Conservation (phyloP, 2,888 invertebrate genomes). For the Panopea generosa region DNA sequence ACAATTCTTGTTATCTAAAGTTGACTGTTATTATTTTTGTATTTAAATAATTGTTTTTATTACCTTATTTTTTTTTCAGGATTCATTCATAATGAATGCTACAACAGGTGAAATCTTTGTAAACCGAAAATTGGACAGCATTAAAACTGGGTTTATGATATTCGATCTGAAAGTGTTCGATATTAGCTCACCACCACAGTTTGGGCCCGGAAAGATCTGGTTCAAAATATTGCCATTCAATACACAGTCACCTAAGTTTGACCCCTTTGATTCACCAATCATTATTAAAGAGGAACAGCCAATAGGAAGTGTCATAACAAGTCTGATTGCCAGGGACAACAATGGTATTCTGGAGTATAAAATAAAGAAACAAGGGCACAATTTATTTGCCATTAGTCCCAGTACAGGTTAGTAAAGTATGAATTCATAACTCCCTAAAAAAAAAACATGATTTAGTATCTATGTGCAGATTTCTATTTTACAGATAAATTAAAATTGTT, state of each 20-base stretch:
- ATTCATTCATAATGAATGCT: slow-evolving; percentile 91
- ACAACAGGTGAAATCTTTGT: slow-evolving; percentile 91
- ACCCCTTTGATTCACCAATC: slow-evolving; percentile 34
- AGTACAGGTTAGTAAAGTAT: slow-evolving; percentile 60
- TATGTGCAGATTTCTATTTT: too few species aligned
- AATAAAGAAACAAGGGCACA: slow-evolving; percentile 64
- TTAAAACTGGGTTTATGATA: slow-evolving; percentile 91
- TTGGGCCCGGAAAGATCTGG: slow-evolving; percentile 87
- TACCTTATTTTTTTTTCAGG: too few species aligned
- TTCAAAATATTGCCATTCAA: slow-evolving; percentile 88
- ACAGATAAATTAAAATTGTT: too few species aligned
- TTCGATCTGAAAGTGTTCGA: slow-evolving; percentile 93
- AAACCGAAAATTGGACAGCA: slow-evolving; percentile 91
- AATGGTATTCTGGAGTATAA: slow-evolving; percentile 72
- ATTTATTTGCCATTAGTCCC: slow-evolving; percentile 64
- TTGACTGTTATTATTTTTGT: too few species aligned
- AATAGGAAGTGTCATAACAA: slow-evolving; percentile 72
- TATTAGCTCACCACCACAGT: slow-evolving; percentile 89
- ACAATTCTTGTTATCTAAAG: too few species aligned
- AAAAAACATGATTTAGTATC: too few species aligned
- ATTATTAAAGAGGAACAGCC: slow-evolving; percentile 77
- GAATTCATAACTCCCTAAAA: too few species aligned
- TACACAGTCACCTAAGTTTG: slow-evolving; percentile 88
- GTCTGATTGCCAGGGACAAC: slow-evolving; percentile 79
- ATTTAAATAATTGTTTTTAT: too few species aligned